Percentiles rank a stretch among this genome's conserved stretches.
These are phyloP conservation scores for Epinotia ramella DNA, from an alignment of 2,888 invertebrate species.

Conservation along the genomic window DNA sequence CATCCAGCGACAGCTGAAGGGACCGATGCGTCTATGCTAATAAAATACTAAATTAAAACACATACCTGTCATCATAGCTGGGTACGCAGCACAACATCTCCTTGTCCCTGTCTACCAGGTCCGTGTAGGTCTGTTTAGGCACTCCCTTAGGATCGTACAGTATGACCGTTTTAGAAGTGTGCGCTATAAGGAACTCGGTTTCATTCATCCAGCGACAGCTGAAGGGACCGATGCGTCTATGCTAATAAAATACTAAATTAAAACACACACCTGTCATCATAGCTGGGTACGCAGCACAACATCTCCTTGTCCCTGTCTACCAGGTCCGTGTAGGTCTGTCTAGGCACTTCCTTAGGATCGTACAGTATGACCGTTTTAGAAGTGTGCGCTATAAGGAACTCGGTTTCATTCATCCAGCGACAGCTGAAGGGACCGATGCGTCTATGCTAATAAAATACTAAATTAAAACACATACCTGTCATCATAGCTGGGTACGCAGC, in stretches of 20 bases:
- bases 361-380: slow-evolving; percentile 70
- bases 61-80: too few species aligned
- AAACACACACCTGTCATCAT: neutral
- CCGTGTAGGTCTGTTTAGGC: slow-evolving; percentile 58
- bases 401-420: slow-evolving; percentile 71
- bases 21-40: too few species aligned
- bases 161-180: slow-evolving; percentile 71
- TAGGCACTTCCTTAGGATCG: slow-evolving; percentile 60
- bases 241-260: neutral
- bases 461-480: slow-evolving; percentile 54
- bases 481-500: slow-evolving; percentile 70
- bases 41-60: too few species aligned
- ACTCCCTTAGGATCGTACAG: slow-evolving; percentile 67
- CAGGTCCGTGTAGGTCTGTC: slow-evolving; percentile 60
- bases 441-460: neutral
- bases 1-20: slow-evolving; percentile 74
- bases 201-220: slow-evolving; percentile 74
- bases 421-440: slow-evolving; percentile 60
- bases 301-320: neutral
- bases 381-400: slow-evolving; percentile 72
- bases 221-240: slow-evolving; percentile 49
- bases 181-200: slow-evolving; percentile 69
- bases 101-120: slow-evolving; percentile 41
- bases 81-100: neutral
- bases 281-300: neutral